These are phyloP conservation scores for Zoroaster sp. DNA, from an alignment of 53 echinoderm and acorn worm species.

Conservation along the genomic window DNA sequence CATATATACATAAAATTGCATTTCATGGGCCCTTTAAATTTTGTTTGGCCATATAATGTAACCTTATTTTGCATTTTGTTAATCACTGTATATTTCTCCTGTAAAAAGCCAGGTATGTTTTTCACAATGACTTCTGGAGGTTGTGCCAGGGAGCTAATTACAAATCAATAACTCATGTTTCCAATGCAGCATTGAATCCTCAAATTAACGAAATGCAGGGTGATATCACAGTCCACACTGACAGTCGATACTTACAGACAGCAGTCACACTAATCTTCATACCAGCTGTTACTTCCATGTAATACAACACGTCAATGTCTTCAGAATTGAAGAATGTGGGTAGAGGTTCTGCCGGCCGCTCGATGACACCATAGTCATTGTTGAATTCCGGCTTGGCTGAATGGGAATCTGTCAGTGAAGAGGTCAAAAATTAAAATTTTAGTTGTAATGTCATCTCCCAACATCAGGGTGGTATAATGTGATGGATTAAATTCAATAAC, in stretches of 20 bases:
- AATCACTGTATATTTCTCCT: too few relatives aligned
- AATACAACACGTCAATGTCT: constrained; percentile 14
- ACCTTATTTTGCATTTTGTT: too few relatives aligned
- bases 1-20: too few relatives aligned
- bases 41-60: too few relatives aligned
- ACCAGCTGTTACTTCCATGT: not conserved
- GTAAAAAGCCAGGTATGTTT: too few relatives aligned
- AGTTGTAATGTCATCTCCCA: not conserved
- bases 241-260: not conserved
- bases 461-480: not conserved
- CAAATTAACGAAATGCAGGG: not conserved
- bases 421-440: not conserved
- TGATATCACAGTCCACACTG: not conserved
- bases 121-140: too few relatives aligned
- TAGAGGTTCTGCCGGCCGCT: not conserved
- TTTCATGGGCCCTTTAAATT: too few relatives aligned
- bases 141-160: too few relatives aligned
- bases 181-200: not conserved
- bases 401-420: not conserved
- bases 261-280: constrained; percentile 4
- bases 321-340: not conserved
- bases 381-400: not conserved
- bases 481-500: too few relatives aligned
- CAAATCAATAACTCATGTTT: not conserved
- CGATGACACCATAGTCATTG: not conserved